Base-by-base conservation (phyloP, 2,888 invertebrate genomes). In the Ophion slaviceki region DNA sequence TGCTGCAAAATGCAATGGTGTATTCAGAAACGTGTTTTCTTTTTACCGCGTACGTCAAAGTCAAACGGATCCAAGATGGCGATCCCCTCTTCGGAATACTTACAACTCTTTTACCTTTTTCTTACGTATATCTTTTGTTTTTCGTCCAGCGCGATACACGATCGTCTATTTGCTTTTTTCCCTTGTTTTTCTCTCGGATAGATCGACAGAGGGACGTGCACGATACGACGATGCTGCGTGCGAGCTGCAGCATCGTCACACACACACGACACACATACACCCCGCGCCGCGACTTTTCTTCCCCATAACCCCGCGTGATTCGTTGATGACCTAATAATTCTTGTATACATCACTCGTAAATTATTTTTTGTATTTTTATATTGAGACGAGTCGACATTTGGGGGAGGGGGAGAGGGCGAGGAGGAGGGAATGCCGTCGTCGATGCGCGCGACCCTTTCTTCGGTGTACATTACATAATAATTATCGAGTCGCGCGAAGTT, bases 311-410 rank as follows among this genome's bases (percentile, higher is more conserved):
- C 79, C 75, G 85, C 71, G 85, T 79, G 78, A 85, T 85, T 85
- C 78, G 85, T 85, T 82, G 82, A 79, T 80, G 80, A 80, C 85
- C 85, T 82, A 85, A 64, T 82, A 85, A 68, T 85, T 81, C 74
- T 86, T 70, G 80, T 78, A 53, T 53, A 83, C 85, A 88, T 86
- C 82, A 88, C 87, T 87, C 86, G 88, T 87, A 87, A 88, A 88
- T 88, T 88, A 88, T 88, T 87, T 88, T 88, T 88, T 88, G 86
- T 88, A 88, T 88, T 88, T 88, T 88, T 88, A 88, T 88, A 88
- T 88, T 87, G 88, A 84, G 87, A 83, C 86, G 86, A 86, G 86
- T 85, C 84, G 81, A 87, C 82, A 87, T 57, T 64, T 79, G 62
- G 53, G 85, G 64, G 79, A 10, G 74, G n/a, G 7, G 20, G 17